phyloP scores from a whole-genome alignment of 2,797 vertebrate species.

The Pipistrellus pygmaeus region DNA sequence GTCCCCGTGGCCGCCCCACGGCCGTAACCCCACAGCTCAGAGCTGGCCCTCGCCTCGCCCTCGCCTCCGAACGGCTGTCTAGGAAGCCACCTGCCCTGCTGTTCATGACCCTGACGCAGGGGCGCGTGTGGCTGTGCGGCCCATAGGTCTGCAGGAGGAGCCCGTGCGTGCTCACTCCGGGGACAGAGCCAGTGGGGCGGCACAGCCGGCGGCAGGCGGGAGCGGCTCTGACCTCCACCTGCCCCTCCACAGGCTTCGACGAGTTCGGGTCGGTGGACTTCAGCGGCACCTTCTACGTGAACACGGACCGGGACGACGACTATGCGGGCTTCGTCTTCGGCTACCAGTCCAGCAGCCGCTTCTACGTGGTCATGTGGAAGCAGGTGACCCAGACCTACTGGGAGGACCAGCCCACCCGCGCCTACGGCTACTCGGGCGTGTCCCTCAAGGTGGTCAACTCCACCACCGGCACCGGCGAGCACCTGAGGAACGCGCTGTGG shows the following conservation, averaged over 20 bases:
- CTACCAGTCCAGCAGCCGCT: constrained; percentile 98
- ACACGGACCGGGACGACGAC: constrained; percentile 98
- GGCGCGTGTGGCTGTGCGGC: fast-evolving
- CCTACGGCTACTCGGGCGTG: constrained; percentile 98
- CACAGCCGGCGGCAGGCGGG: neutral
- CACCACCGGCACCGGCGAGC: constrained; percentile 95
- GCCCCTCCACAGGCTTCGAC: constrained; percentile 91
- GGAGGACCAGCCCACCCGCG: constrained; percentile 97
- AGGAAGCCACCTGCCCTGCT: fast-evolving
- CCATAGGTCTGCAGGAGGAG: fast-evolving
- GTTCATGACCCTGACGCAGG: fast-evolving
- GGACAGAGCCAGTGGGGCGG: fast-evolving
- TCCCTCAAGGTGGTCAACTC: constrained; percentile 99
- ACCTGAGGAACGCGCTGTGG: constrained; percentile 98
- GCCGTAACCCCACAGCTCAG: too few relatives aligned
- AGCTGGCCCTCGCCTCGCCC: fast-evolving
- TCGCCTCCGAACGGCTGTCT: fast-evolving
- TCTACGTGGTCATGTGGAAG: constrained; percentile 99
- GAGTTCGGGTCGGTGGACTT: constrained; percentile 98
- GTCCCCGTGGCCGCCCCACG: neutral
- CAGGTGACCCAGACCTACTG: constrained; percentile 99
- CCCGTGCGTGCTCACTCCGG: fast-evolving
- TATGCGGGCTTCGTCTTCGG: constrained; percentile 98
- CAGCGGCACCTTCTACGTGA: constrained; percentile 98
- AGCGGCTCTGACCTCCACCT: fast-evolving